These are phyloP conservation scores for Ridgeia piscesae DNA, from an alignment of 1,140 invertebrate species.

Conservation along the genomic window DNA sequence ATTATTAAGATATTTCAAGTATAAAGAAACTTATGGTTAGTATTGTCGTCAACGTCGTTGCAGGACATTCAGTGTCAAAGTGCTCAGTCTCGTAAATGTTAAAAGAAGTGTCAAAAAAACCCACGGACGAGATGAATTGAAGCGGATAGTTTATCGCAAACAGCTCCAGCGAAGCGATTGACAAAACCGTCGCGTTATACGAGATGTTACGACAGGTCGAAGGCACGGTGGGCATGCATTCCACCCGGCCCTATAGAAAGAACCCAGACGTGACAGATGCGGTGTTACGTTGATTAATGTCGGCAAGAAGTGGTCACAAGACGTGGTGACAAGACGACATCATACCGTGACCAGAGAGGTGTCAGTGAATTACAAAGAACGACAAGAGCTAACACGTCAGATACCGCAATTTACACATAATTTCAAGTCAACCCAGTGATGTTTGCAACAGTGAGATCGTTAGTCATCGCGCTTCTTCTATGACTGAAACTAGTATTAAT, in stretches of 20 bases:
- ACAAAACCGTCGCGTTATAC: background rate
- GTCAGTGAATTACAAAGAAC: background rate
- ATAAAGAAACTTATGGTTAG: background rate
- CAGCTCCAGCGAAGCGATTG: background rate
- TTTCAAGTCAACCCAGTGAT: background rate
- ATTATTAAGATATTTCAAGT: background rate
- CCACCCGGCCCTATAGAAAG: background rate
- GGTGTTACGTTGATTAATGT: background rate
- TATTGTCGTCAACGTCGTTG: background rate
- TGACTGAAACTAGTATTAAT: background rate
- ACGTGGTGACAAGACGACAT: background rate
- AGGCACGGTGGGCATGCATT: background rate
- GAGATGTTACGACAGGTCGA: background rate
- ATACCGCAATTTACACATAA: background rate
- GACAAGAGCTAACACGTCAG: background rate
- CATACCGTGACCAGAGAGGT: background rate
- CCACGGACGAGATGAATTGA: background rate
- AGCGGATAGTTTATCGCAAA: background rate
- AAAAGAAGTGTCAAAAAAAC: background rate
- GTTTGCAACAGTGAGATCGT: background rate
- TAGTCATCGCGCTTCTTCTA: background rate
- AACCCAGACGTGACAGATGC: background rate
- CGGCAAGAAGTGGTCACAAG: background rate
- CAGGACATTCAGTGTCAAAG: background rate
- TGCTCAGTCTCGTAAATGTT: background rate